Evolutionary conservation across 2,113 vertebrate genomes (phyloP).

Genomic region (Epinephelus fuscoguttatus): DNA sequence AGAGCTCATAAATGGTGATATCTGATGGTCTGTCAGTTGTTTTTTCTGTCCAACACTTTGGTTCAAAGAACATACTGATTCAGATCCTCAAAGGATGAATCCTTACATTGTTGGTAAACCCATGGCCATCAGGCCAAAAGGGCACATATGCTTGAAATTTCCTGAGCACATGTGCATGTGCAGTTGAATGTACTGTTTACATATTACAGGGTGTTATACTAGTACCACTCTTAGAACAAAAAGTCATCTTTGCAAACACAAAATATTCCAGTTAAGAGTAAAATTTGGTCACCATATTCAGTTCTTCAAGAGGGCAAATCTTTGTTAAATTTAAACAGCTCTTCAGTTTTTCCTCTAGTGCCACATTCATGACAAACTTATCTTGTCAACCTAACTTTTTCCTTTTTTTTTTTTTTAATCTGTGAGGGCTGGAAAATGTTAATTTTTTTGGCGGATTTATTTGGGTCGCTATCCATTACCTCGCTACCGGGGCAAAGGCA

Average conservation of each 20-base stretch:
- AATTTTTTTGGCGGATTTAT: neutral
- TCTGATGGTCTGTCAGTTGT: neutral
- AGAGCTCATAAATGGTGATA: neutral
- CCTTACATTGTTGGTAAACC: neutral
- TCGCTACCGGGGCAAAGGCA: neutral
- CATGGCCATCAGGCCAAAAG: slow-evolving; percentile 8
- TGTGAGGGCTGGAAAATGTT: neutral
- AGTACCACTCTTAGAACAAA: neutral
- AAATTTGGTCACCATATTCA: neutral
- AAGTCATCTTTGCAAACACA: neutral
- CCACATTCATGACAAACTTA: neutral
- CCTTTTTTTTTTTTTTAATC: neutral
- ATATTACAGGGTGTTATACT: neutral
- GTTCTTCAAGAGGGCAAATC: neutral
- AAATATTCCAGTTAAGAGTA: neutral
- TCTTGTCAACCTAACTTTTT: neutral
- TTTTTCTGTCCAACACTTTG: neutral
- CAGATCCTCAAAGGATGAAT: neutral
- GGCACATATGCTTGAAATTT: neutral
- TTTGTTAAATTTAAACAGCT: neutral
- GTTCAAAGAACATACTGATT: neutral
- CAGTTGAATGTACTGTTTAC: neutral
- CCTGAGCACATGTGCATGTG: neutral
- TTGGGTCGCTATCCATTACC: neutral
- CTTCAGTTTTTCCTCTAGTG: neutral